Evolutionary conservation across 2,113 vertebrate genomes (phyloP), one percentile per base, ranked within the genome.

Genomic region (Asarcornis scutulata): DNA sequence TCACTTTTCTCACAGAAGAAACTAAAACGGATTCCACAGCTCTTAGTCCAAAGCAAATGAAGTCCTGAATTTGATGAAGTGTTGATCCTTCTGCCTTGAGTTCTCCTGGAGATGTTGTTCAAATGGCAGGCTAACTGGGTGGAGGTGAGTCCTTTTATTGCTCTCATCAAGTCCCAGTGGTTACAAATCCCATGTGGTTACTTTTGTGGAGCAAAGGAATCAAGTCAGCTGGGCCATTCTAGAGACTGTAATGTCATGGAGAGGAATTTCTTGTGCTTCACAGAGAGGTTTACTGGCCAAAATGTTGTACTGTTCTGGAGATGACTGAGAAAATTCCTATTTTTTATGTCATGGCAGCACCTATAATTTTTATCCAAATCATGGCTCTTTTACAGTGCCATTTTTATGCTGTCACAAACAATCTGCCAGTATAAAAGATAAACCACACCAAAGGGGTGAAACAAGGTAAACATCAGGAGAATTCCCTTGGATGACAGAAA

Each of bases 1-100:
- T 97, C 91, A 96, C 91, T 97, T 96, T 97, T 79, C 71, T 93
- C 77, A 22, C 29, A 64, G 77, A 36, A 96, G 67, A 96, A 96
- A 96, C 92, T 95, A 95, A 95, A 91, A 60, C 27, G 13, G 84
- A 89, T 95, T 96, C 56, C 66, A 96, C 81, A 77, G 55, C 93
- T 97, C 53, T 88, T 94, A 91, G 42, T 82, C 78, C 64, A 75
- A 86, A 83, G 74, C 64, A 94, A 95, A 91, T 68, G 60, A 83
- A 97, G 88, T 55, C 80, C 89, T 83, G 76, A 48, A 53, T 95
- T 93, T 32, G 20, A 68, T 91, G 91, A 94, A 60, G 20, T 44
- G 67, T 60, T 91, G 48, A 78, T 90, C 34, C 36, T 75, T 85
- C 67, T 93, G 68, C 68, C 38, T 94, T 13, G 3, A 1, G 4